Percentiles rank a stretch among this genome's conserved stretches.
Evolutionary conservation across 1,140 invertebrate genomes (phyloP).

Genomic region (Diorhabda carinulata): DNA sequence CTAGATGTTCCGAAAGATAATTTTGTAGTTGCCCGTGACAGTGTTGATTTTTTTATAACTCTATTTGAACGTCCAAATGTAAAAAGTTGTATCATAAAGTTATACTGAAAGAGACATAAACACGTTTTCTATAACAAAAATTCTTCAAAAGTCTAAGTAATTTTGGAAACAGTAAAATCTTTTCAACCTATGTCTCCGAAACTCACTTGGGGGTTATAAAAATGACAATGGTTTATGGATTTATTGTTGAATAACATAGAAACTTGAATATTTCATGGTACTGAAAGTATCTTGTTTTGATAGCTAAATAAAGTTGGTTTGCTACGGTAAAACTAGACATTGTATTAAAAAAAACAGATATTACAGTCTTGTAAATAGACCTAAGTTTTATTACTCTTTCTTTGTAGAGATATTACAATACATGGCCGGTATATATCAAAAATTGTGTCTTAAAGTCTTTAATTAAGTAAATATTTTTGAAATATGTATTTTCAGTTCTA

Average conservation of each 20-base stretch:
- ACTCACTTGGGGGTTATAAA: conserved; percentile 22
- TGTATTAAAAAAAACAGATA: background rate
- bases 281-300: conserved; percentile 2
- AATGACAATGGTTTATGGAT: conserved; percentile 26
- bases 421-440: no score
- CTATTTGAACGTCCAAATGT: background rate
- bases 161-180: conserved; percentile 27
- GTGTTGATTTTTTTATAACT: conserved; percentile 8
- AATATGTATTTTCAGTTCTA: no score
- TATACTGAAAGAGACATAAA: conserved; percentile 17
- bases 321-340: background rate
- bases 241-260: conserved; percentile 23
- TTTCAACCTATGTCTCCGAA: conserved; percentile 22
- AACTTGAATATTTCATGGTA: conserved; percentile 26
- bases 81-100: conserved; percentile 24
- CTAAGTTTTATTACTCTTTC: no score
- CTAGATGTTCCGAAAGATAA: no score
- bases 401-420: no score
- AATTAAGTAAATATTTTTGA: no score
- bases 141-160: conserved; percentile 13
- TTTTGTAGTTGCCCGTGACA: no score
- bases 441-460: no score
- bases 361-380: background rate
- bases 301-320: background rate
- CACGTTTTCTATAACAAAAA: conserved; percentile 24